A percentile compares a stretch with the other conserved stretches of the same genome.
These are phyloP conservation scores for Bacillus rossius DNA, from an alignment of 1,140 invertebrate genomes.

Conservation along the genomic window DNA sequence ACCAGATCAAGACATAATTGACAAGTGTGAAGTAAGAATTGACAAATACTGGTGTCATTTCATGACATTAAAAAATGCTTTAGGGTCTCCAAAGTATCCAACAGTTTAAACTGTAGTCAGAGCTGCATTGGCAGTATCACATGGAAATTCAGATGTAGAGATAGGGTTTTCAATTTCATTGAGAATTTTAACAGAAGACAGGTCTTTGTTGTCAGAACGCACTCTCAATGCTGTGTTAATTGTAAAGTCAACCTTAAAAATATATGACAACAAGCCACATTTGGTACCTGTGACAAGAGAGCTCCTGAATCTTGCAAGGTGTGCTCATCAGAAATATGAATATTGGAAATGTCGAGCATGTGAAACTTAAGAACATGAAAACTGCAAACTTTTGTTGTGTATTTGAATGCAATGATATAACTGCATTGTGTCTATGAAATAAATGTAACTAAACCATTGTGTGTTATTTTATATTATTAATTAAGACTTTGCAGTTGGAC, in stretches of 20 bases:
- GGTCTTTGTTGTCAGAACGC: conserved; percentile 12
- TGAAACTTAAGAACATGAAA: too few species aligned
- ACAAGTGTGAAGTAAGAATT: too few species aligned
- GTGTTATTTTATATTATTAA: too few species aligned
- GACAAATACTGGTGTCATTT: conserved; percentile 14
- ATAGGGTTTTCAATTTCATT: conserved; percentile 14
- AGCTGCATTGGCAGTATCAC: conserved; percentile 11
- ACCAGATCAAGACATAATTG: neutral
- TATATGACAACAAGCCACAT: conserved; percentile 9
- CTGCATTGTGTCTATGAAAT: too few species aligned
- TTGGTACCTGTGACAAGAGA: conserved; percentile 13
- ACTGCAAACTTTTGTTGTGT: too few species aligned
- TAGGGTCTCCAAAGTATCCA: conserved; percentile 11
- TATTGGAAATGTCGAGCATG: too few species aligned
- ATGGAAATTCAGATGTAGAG: conserved; percentile 17
- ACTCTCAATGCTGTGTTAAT: conserved; percentile 16
- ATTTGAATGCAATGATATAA: too few species aligned
- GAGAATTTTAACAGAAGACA: conserved; percentile 16
- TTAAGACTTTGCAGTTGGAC: too few species aligned
- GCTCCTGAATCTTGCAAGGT: conserved; percentile 7
- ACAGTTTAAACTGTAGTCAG: conserved; percentile 9
- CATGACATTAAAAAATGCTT: conserved; percentile 9
- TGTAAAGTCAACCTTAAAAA: conserved; percentile 11
- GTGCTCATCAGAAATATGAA: conserved; percentile 13
- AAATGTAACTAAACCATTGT: too few species aligned